Conservation (phyloP, 35 echinoderm and acorn worm genomes). For the Lytechinus pictus region DNA sequence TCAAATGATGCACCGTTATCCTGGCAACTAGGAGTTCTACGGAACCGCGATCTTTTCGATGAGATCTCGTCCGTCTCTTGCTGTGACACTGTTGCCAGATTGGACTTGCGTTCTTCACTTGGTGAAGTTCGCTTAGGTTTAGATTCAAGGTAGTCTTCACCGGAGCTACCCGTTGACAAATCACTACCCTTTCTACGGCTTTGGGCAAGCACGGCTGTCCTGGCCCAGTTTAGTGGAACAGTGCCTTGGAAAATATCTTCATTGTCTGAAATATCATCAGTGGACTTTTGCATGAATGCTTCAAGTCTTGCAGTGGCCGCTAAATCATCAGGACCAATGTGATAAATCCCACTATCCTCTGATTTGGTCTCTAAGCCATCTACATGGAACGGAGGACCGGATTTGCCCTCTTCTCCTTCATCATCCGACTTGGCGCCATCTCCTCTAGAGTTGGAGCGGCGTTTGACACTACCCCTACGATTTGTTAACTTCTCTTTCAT, state of each 20-base stretch:
- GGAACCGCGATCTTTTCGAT: conserved; percentile 56
- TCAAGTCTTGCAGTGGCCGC: conserved; percentile 57
- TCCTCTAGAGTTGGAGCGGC: conserved; percentile 49
- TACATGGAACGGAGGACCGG: conserved; percentile 61
- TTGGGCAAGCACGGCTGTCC: conserved; percentile 52
- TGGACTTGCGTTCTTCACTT: conserved; percentile 1
- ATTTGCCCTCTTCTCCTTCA: conserved; percentile 61
- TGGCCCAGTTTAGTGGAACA: conserved; percentile 45
- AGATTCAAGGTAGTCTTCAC: conserved; percentile 84
- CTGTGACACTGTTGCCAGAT: neutral
- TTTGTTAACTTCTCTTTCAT: conserved; percentile 95
- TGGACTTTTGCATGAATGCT: conserved; percentile 49
- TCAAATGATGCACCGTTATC: conserved; percentile 64
- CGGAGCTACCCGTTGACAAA: conserved; percentile 84
- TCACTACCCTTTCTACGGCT: conserved; percentile 77
- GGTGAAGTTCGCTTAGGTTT: conserved; percentile 66
- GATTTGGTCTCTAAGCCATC: conserved; percentile 91
- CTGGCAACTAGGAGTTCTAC: conserved; percentile 74
- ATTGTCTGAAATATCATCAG: conserved; percentile 79
- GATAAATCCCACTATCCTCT: conserved; percentile 91
- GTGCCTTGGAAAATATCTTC: conserved; percentile 76
- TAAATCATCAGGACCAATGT: conserved; percentile 65
- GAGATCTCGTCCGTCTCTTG: conserved; percentile 46
- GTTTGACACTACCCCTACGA: conserved; percentile 79
- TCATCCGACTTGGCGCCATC: conserved; percentile 75